Base-by-base conservation (phyloP, 2,113 vertebrate genomes). In the Nothobranchius furzeri region DNA sequence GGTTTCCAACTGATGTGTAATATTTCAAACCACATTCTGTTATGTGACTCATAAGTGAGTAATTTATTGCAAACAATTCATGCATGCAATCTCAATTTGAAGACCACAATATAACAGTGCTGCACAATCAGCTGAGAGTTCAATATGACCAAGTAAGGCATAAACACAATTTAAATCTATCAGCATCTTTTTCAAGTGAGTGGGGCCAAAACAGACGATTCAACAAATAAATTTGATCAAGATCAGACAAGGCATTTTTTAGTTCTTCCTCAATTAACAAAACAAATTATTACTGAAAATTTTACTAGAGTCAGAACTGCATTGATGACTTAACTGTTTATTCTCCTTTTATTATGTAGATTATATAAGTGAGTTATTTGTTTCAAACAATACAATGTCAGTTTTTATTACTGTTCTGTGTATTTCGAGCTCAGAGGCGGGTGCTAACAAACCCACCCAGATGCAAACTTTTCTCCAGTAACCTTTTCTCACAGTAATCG, bases 391-490 rank as follows among this genome's bases (percentile, higher is more conserved):
- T 30, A 2, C 1, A 30, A 24, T 45, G 11, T 12, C 43, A 45
- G 43, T 11, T 45, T 12, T 1, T 45, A 11, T 51, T 20, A 51
- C 20, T 9, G n/a, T 14, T 20, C 17, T 43, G n/a, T 36, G 24
- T 20, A 57, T 59, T 7, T 46, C 9, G 8, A 35, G 17, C 30
- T 61, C 36, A 20, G n/a, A 12, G 12, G 46, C 3, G 17, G 8
- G 50, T 30, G 9, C 35, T 17, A 3, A 14, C 7, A 64, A 40
- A 64, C 8, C 62, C 45, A 64, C 30, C 1, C 1, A 50, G 5
- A 64, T 36, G n/a, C 36, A 14, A 37, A 9, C 65, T 48, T 30
- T 9, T 12, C 49, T 68, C n/a, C 17, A 68, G 20, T 81, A 73
- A 67, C 59, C 61, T 60, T 37, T 60, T 51, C 47, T 48, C 14